phyloP scores from a whole-genome alignment of 2,113 vertebrate species.

The Rutilus rutilus region DNA sequence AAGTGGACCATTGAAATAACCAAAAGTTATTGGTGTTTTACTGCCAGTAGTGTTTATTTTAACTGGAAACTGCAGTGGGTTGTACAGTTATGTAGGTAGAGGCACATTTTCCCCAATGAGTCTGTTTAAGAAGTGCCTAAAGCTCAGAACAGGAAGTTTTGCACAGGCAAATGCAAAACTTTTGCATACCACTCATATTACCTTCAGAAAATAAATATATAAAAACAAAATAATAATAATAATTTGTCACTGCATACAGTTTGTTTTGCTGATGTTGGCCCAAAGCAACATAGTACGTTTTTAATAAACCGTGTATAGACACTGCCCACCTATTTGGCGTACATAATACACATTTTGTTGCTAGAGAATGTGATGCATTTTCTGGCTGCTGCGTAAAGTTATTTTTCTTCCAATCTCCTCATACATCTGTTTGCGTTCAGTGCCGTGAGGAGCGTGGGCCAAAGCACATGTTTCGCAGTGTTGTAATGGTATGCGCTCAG shows the following conservation, averaged over 20 bases:
- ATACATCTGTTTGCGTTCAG: constrained; percentile 54
- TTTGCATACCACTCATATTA: too few species aligned
- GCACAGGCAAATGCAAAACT: too few species aligned
- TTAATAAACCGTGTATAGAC: not conserved
- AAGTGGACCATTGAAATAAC: too few species aligned
- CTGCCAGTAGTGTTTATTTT: too few species aligned
- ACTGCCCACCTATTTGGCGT: not conserved
- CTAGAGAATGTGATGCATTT: constrained; percentile 31
- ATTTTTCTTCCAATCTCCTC: constrained; percentile 44
- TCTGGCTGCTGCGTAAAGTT: constrained; percentile 33
- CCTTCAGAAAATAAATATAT: not conserved
- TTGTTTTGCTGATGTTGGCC: not conserved
- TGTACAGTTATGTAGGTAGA: too few species aligned
- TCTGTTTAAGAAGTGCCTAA: too few species aligned
- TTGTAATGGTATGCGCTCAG: constrained; percentile 43
- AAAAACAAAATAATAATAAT: too few species aligned
- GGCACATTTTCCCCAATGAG: too few species aligned
- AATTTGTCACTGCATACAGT: not conserved
- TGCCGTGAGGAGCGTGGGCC: constrained; percentile 17
- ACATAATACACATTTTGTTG: constrained; percentile 15
- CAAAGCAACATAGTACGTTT: not conserved
- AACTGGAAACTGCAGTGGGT: too few species aligned
- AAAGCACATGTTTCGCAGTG: constrained; percentile 43
- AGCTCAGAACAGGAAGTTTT: too few species aligned
- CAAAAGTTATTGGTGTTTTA: too few species aligned